These are phyloP conservation scores for Turdus rufiventris DNA, from an alignment of 2,113 vertebrate genomes.

Conservation along the genomic window DNA sequence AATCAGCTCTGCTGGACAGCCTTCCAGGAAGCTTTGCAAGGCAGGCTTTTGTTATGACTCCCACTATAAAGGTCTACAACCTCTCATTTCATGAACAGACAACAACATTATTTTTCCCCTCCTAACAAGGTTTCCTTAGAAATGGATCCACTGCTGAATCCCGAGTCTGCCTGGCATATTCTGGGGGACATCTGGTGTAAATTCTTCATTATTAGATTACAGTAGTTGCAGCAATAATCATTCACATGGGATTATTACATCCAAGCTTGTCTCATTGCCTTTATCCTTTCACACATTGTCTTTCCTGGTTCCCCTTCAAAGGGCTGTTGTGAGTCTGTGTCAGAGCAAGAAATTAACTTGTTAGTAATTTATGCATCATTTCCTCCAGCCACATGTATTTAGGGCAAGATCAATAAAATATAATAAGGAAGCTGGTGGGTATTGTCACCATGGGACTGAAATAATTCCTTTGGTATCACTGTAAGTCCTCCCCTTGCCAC, in stretches of 20 bases:
- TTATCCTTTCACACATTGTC: constrained; percentile 64
- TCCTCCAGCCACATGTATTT: constrained; percentile 54
- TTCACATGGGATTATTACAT: constrained; percentile 62
- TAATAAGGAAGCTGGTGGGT: constrained; percentile 24
- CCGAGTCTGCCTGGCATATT: constrained; percentile 23
- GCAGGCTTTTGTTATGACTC: not conserved
- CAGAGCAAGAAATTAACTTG: constrained; percentile 51
- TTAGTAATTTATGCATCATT: constrained; percentile 64
- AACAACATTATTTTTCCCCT: not conserved
- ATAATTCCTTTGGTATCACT: constrained; percentile 54
- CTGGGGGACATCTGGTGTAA: constrained; percentile 51
- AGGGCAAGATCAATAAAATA: constrained; percentile 55
- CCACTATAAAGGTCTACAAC: not conserved
- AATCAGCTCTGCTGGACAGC: not conserved
- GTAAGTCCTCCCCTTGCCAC: constrained; percentile 2
- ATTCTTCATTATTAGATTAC: constrained; percentile 66
- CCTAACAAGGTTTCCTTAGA: constrained; percentile 49
- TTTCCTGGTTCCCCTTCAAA: constrained; percentile 49
- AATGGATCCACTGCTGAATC: constrained; percentile 48
- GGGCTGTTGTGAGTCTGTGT: constrained; percentile 39
- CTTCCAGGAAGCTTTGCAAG: constrained; percentile 1
- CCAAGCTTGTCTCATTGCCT: constrained; percentile 56
- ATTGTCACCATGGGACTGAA: constrained; percentile 15
- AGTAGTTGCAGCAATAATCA: constrained; percentile 62
- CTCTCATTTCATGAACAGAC: not conserved